Base-by-base conservation (phyloP, 2,113 vertebrate genomes). In the Lophotis ruficrista region DNA sequence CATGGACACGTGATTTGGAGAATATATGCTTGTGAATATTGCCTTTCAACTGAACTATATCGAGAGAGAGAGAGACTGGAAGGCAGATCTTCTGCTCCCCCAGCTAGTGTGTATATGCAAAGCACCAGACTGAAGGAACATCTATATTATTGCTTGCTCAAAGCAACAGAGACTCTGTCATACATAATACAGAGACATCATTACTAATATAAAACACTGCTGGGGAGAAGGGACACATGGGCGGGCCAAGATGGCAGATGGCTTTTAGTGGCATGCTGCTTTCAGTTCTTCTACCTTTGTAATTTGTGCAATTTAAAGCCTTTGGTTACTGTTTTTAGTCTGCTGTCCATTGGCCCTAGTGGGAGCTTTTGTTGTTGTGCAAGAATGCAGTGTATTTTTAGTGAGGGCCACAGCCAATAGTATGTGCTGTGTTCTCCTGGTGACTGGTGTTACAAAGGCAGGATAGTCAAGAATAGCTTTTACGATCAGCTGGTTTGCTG, bases 221-320 rank as follows among this genome's bases (percentile, higher is more conserved):
- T 93, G 95, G 95, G 97, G 97, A 97, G 97, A 96, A 83, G 95
- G 96, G 92, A 97, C 91, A 95, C 75, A 80, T 95, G 97, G 97
- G 96, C 8, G 14, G 97, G 97, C 98, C 98, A 97, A 97, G 97
- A 97, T 96, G 97, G 98, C 98, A 98, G 98, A 98, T 98, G 97
- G 97, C 96, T 96, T 85, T 94, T 95, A 86, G 94, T 68, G 70
- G 95, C 97, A 89, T 96, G 97, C 97, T 97, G 97, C 91, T 96
- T 97, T 92, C 96, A 80, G 96, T 84, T 89, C 95, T 93, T 96
- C 96, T 94, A 96, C 97, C 97, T 98, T 97, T 93, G 96, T 75
- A 68, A 90, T 95, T 43, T 76, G 89, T 96, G 95, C 94, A 96
- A 89, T 97, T 96, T 87, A 97, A 97, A 97, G 97, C 97, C 97